Base-by-base conservation (phyloP, 1,140 invertebrate genomes). In the Carcinoscorpius rotundicauda region DNA sequence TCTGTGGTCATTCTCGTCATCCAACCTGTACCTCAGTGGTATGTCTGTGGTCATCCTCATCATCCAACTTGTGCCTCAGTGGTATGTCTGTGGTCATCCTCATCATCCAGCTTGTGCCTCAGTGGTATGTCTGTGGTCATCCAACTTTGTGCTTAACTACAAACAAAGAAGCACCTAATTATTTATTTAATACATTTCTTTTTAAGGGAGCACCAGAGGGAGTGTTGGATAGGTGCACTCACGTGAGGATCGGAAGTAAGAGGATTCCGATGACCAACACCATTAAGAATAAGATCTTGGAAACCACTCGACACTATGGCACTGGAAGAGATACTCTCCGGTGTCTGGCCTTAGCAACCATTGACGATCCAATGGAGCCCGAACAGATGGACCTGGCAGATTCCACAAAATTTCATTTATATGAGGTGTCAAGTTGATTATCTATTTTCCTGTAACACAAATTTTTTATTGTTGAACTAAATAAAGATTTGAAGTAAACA, bases 351-450 rank as follows among this genome's bases (percentile, higher is more conserved):
- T 83, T 99, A 58, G 97, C 96, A 67, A 97, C 93, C 69, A 86
- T 92, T 75, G 97, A 99, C 77, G 86, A 84, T 74, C 97, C 97
- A 68, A 83, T 91, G 74, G 89, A 86, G 70, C 90, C 91, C 61
- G 89, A 93, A 3, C 89, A 97, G 67, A 98, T 99, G 95, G 94
- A 99, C 75, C 84, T 99, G 60, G 92, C 87, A 68, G 96, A 99
- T 73, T 89, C 95, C 0, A 86, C 81, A 74, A 97, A 98, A 79
- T 99, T 99, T 86, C 88, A 89, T 79, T 88, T 91, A 58, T 99
- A 99, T 81, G 97, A 99, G 84, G 88, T 89, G 11, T 29, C 29
- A 29, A 0, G 51, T 10, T 9, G 29, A n/a, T 58, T 6, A 55
- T 63, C 49, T 62, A 49, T 64, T 64, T 68, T 61, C 63, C 51